Evolutionary conservation across 1,140 invertebrate genomes (phyloP).

Genomic region (Lutraria rhynchaena): DNA sequence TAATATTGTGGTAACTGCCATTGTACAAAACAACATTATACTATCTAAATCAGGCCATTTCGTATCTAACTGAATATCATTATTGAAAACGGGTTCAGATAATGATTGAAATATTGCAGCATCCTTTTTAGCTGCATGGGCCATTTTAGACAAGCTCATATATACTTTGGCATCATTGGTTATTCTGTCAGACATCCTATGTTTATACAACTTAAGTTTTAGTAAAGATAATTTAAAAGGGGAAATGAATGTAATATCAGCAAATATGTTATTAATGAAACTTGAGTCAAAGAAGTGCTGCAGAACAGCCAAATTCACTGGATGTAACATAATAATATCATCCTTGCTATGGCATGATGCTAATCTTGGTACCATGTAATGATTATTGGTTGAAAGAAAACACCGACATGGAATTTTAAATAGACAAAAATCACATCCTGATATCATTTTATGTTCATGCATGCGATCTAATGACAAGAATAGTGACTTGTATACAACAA

Average conservation of each 20-base stretch:
- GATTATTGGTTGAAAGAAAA: constrained; percentile 50
- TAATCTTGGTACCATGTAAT: constrained; percentile 37
- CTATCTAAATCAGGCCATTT: constrained; percentile 3
- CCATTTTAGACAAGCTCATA: constrained; percentile 25
- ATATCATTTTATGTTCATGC: constrained; percentile 46
- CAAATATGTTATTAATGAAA: constrained; percentile 38
- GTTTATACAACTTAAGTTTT: constrained; percentile 14
- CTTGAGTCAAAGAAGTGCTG: constrained; percentile 31
- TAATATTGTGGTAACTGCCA: constrained; percentile 1
- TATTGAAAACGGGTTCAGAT: constrained; percentile 20
- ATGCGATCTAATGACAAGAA: constrained; percentile 52
- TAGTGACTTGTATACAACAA: constrained; percentile 44
- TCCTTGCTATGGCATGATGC: constrained; percentile 46
- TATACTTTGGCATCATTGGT: constrained; percentile 17
- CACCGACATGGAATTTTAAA: constrained; percentile 54
- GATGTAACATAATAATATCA: constrained; percentile 44
- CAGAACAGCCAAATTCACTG: constrained; percentile 32
- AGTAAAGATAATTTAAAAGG: background rate
- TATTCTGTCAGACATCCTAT: constrained; percentile 20
- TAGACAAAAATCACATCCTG: constrained; percentile 56
- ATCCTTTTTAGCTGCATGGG: constrained; percentile 32
- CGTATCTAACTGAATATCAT: background rate
- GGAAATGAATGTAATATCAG: constrained; percentile 42
- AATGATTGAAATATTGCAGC: constrained; percentile 31
- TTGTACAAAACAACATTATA: background rate